phyloP scores from a whole-genome alignment of 2,113 vertebrate species.

The Leptosomus discolor region DNA sequence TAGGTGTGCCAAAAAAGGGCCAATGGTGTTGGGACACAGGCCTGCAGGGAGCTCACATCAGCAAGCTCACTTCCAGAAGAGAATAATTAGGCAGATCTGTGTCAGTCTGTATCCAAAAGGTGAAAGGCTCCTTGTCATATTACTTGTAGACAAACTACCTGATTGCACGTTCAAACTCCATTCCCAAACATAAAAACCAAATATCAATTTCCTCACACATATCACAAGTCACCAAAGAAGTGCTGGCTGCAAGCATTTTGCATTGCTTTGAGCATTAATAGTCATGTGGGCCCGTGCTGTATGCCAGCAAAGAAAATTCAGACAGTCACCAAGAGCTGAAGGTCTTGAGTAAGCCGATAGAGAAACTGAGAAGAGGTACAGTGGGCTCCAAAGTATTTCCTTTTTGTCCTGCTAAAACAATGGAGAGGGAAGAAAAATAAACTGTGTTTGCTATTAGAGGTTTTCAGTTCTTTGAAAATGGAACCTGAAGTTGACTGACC shows the following conservation, averaged over 20 bases:
- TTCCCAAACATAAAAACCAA: neutral
- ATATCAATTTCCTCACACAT: neutral
- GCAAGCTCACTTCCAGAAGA: neutral
- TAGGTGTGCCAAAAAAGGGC: neutral
- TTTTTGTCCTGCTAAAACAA: neutral
- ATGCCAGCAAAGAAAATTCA: neutral
- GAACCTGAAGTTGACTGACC: slow-evolving; percentile 9
- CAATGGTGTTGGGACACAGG: neutral
- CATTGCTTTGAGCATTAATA: neutral
- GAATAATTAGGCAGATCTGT: neutral
- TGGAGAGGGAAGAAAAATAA: neutral
- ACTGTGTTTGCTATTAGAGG: neutral
- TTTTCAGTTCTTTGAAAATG: slow-evolving; percentile 19
- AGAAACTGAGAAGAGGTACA: neutral
- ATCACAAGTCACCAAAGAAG: neutral
- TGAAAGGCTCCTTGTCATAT: neutral
- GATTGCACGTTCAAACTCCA: neutral
- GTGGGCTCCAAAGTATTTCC: neutral
- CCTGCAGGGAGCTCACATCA: neutral
- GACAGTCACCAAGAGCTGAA: neutral
- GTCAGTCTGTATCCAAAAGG: neutral
- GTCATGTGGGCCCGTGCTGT: neutral
- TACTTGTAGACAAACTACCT: neutral
- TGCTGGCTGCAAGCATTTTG: neutral
- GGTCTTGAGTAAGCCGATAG: neutral